phyloP scores from a whole-genome alignment of 2,888 invertebrate genomes.

The Antheraea assamensis region DNA sequence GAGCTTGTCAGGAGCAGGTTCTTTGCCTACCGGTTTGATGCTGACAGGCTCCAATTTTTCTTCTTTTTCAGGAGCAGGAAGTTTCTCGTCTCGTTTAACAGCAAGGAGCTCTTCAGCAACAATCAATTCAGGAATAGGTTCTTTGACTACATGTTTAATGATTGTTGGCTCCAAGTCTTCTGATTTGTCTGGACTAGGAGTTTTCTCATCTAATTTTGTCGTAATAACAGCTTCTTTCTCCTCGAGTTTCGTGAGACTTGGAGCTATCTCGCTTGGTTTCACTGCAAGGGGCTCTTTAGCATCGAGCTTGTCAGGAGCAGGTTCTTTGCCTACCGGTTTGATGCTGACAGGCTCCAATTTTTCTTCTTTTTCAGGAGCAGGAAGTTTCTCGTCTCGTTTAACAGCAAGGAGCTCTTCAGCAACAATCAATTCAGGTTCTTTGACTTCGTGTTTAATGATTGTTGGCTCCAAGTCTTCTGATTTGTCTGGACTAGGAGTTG shows the following conservation, averaged over 20 bases:
- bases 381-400: slow-evolving; percentile 16
- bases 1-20: slow-evolving; percentile 4
- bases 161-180: background rate
- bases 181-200: background rate
- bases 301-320: background rate
- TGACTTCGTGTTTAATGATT: background rate
- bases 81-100: slow-evolving; percentile 19
- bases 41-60: slow-evolving; percentile 3
- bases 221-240: slow-evolving; percentile 17
- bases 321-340: slow-evolving; percentile 11
- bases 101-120: background rate
- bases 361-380: background rate
- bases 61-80: slow-evolving; percentile 9
- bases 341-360: background rate
- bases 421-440: background rate
- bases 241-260: background rate
- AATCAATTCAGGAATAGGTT: background rate
- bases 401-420: background rate
- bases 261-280: slow-evolving; percentile 22
- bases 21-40: background rate
- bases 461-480: background rate
- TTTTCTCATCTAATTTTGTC: slow-evolving; percentile 23
- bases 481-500: background rate
- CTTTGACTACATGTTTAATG: slow-evolving; percentile 15
- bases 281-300: background rate